Evolutionary conservation across 2,888 invertebrate genomes (phyloP).

Genomic region (Pristionchus arcanus): DNA sequence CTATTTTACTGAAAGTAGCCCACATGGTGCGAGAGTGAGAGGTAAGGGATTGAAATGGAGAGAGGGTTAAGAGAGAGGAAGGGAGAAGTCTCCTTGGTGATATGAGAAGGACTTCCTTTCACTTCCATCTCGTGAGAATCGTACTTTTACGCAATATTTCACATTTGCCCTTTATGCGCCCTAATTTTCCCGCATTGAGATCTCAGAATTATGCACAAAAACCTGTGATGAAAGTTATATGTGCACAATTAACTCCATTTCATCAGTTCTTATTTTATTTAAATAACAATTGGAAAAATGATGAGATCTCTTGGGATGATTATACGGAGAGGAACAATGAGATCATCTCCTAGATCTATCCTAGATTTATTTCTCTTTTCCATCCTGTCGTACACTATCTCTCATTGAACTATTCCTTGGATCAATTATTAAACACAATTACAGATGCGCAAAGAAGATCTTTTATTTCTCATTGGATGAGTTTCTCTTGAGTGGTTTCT

Average conservation of each 20-base stretch:
- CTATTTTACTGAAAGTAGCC: not conserved
- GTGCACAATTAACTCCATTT: no score
- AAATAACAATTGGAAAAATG: not conserved
- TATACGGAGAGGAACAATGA: no score
- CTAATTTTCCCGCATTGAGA: not conserved
- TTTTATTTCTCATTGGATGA: not conserved
- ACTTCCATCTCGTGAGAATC: not conserved
- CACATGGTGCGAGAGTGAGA: not conserved
- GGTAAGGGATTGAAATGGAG: slow-evolving; percentile 4
- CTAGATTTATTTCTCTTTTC: no score
- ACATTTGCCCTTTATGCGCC: no score
- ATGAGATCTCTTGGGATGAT: no score
- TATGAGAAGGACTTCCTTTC: slow-evolving; percentile 2
- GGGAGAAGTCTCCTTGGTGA: slow-evolving; percentile 49
- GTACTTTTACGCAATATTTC: not conserved
- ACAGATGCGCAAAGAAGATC: not conserved
- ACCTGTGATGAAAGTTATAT: no score
- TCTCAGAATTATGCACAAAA: not conserved
- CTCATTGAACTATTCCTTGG: not conserved
- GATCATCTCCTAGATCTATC: no score
- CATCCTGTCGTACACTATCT: not conserved
- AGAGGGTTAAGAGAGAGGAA: not conserved
- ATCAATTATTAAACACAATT: not conserved
- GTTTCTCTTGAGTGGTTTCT: not conserved
- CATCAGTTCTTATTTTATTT: not conserved